Conservation (phyloP, 1,140 invertebrate species). For the Harpegnathos saltator region DNA sequence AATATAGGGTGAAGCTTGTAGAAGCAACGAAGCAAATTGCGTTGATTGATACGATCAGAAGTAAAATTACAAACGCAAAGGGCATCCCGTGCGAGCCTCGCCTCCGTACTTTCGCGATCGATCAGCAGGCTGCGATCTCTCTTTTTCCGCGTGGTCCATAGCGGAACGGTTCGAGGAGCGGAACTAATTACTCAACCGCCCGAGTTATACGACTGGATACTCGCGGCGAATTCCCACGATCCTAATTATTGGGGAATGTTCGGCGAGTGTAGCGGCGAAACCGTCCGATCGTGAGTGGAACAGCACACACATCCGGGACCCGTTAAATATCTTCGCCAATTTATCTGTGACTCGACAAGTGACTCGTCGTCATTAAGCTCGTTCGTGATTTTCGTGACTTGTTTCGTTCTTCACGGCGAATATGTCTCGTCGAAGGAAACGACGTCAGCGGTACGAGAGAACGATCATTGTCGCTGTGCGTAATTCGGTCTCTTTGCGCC, state of each 20-base stretch:
- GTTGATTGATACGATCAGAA: no score
- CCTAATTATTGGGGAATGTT: conserved; percentile 56
- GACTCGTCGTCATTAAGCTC: conserved; percentile 22
- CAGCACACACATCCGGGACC: background rate
- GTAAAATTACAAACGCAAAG: background rate
- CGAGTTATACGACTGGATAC: conserved; percentile 24
- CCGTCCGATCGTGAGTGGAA: background rate
- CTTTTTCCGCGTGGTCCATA: background rate
- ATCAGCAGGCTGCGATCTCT: background rate
- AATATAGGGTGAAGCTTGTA: no score
- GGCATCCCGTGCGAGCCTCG: background rate
- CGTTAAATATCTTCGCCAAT: conserved; percentile 41
- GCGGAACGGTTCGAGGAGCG: background rate
- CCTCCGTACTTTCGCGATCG: background rate
- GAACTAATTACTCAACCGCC: conserved; percentile 28
- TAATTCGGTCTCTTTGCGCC: no score
- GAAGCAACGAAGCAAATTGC: no score
- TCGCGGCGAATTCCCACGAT: conserved; percentile 4
- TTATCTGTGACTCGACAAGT: conserved; percentile 11
- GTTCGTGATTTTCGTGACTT: background rate
- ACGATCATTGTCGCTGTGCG: no score
- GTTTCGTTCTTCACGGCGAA: background rate
- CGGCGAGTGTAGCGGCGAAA: background rate
- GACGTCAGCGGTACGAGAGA: no score
- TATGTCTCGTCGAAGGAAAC: no score